Evolutionary conservation across 1,140 invertebrate species (phyloP).

Genomic region (Meloidogyne floridensis): DNA sequence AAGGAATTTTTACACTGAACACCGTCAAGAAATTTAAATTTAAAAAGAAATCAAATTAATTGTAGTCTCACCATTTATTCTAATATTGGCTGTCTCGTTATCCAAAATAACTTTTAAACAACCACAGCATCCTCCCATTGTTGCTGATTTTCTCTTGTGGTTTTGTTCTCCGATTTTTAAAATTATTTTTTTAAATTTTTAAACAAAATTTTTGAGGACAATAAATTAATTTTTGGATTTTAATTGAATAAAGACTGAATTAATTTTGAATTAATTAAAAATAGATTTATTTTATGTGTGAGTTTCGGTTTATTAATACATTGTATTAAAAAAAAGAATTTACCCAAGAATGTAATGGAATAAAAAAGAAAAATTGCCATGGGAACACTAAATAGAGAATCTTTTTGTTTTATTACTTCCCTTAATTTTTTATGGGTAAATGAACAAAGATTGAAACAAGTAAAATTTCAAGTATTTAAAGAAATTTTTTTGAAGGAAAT

Average conservation of each 20-base stretch:
- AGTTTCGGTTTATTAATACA: background rate
- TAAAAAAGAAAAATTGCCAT: background rate
- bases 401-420: too few species aligned
- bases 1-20: too few species aligned
- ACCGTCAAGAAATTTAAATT: too few species aligned
- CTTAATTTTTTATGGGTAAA: too few species aligned
- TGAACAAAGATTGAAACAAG: too few species aligned
- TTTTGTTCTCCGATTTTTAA: background rate
- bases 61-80: conserved; percentile 21
- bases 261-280: background rate
- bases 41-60: background rate
- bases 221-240: background rate
- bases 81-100: conserved; percentile 24
- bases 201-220: background rate
- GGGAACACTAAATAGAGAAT: background rate
- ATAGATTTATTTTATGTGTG: background rate
- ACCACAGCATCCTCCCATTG: conserved; percentile 21
- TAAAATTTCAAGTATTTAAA: too few species aligned
- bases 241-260: background rate
- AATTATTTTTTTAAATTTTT: background rate
- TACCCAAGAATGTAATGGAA: background rate
- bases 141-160: background rate
- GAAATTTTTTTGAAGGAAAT: too few species aligned
- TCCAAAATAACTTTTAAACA: conserved; percentile 22
- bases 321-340: background rate